Evolutionary conservation across 2,888 invertebrate species (phyloP).

Genomic region (Hirtodrosophila confusa): DNA sequence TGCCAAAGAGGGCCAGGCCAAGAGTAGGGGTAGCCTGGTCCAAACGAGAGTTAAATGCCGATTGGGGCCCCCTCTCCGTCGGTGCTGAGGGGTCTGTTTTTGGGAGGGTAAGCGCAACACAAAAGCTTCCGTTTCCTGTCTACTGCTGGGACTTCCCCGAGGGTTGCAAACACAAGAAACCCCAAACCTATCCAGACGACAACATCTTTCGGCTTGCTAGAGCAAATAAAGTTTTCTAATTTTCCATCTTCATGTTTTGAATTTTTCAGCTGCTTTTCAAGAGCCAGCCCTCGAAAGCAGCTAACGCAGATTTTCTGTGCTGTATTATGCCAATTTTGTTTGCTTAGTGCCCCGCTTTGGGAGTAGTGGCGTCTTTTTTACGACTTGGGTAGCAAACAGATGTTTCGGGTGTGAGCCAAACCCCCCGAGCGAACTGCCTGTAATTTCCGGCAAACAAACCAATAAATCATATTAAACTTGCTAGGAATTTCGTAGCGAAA

Average conservation of each 20-base stretch:
- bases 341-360: conserved; percentile 46
- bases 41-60: conserved; percentile 66
- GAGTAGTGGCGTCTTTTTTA: conserved; percentile 24
- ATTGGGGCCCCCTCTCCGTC: conserved; percentile 3
- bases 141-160: conserved; percentile 76
- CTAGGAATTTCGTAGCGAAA: conserved; percentile 43
- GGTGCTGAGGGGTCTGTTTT: conserved; percentile 2
- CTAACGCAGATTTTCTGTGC: conserved; percentile 40
- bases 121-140: conserved; percentile 83
- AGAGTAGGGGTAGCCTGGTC: conserved; percentile 2
- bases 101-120: conserved; percentile 50
- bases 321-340: conserved; percentile 72
- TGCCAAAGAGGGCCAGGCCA: conserved; percentile 14
- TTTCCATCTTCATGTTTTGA: conserved; percentile 79
- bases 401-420: conserved; percentile 33
- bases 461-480: conserved; percentile 82
- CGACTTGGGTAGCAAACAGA: conserved; percentile 37
- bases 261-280: conserved; percentile 66
- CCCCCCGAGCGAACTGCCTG: conserved; percentile 60
- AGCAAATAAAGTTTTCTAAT: conserved; percentile 80
- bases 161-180: conserved; percentile 63
- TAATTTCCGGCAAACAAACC: conserved; percentile 83
- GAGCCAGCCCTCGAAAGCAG: conserved; percentile 25
- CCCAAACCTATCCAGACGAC: conserved; percentile 39
- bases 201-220: conserved; percentile 37